phyloP scores from a whole-genome alignment of 2,888 invertebrate genomes.

The Tupiocoris notatus region DNA sequence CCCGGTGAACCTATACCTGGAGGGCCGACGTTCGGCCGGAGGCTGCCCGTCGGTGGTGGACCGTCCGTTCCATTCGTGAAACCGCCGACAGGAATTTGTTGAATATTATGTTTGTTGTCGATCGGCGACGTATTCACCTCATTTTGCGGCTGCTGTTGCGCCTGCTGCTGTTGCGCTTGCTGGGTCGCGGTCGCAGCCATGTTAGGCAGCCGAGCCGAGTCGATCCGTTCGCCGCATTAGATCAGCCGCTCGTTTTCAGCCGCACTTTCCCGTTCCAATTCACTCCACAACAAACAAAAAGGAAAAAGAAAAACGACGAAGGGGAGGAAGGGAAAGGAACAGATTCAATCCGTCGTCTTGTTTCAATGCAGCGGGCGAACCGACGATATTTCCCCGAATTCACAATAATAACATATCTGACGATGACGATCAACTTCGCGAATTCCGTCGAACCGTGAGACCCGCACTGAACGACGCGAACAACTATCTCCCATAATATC shows the following conservation, averaged over 20 bases:
- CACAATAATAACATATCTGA: background rate
- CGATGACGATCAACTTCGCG: background rate
- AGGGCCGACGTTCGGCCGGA: background rate
- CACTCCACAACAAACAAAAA: no score
- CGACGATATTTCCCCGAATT: background rate
- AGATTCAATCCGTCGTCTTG: no score
- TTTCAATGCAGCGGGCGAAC: background rate
- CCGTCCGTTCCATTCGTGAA: conserved; percentile 78
- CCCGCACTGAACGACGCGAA: background rate
- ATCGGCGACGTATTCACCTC: conserved; percentile 68
- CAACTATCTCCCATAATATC: background rate
- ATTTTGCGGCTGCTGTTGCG: conserved; percentile 55
- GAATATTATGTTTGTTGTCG: conserved; percentile 56
- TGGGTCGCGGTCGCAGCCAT: conserved; percentile 69
- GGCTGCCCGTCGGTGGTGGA: conserved; percentile 46
- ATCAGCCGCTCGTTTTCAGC: conserved; percentile 19
- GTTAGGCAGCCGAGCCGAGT: conserved; percentile 61
- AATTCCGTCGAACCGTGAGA: background rate
- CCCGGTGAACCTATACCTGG: background rate
- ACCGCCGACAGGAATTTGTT: conserved; percentile 44
- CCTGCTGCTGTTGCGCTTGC: conserved; percentile 66
- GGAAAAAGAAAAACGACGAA: no score
- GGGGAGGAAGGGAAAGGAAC: no score
- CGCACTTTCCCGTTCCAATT: background rate
- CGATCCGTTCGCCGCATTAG: conserved; percentile 63